phyloP scores from a whole-genome alignment of 2,113 vertebrate genomes.

The Gavialis gangeticus region DNA sequence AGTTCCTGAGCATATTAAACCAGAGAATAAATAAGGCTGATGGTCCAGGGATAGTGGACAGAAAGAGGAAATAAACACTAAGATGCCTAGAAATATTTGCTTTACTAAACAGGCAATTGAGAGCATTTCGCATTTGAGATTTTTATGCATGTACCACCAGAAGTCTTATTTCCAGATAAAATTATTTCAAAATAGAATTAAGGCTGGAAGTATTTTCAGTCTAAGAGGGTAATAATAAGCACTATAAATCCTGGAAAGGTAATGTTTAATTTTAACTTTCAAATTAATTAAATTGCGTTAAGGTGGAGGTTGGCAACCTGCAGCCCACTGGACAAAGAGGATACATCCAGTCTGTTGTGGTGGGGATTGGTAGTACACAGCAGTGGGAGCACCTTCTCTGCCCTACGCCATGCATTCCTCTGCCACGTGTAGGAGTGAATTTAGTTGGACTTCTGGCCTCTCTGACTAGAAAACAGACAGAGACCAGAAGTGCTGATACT shows the following conservation, averaged over 20 bases:
- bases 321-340: too few species aligned
- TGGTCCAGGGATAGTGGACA: neutral
- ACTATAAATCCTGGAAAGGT: neutral
- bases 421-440: too few species aligned
- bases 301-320: too few species aligned
- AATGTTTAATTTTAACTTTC: neutral
- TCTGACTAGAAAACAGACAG: too few species aligned
- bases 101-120: neutral
- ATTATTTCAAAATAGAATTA: neutral
- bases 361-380: too few species aligned
- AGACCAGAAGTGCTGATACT: too few species aligned
- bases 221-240: neutral
- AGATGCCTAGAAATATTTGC: neutral
- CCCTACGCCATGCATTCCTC: too few species aligned
- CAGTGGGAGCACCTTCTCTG: too few species aligned
- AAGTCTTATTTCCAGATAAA: neutral
- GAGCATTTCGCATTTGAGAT: neutral
- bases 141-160: neutral
- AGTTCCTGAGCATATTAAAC: neutral
- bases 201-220: neutral
- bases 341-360: too few species aligned
- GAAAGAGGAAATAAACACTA: neutral
- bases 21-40: neutral
- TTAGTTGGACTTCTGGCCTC: too few species aligned
- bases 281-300: neutral